Evolutionary conservation across 2,888 invertebrate species (phyloP).

Genomic region (Deilephila elpenor): DNA sequence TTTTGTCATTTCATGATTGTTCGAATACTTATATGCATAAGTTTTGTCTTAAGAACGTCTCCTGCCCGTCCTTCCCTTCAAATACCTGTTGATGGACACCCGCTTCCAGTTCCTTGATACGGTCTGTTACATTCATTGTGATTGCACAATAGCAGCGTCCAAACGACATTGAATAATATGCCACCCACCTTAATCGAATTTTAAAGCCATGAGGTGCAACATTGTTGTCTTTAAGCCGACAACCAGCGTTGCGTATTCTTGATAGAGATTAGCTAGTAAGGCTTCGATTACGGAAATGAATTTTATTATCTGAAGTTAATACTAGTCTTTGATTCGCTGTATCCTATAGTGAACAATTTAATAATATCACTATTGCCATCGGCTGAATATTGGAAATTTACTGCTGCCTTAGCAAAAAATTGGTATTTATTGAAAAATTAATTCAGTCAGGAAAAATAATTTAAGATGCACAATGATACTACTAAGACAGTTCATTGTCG

Average conservation of each 20-base stretch:
- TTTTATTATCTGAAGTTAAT: background rate
- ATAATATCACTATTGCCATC: no score
- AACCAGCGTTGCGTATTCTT: background rate
- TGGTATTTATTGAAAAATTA: no score
- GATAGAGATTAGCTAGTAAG: background rate
- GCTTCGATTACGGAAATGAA: background rate
- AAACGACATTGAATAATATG: background rate
- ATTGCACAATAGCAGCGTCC: background rate
- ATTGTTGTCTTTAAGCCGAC: background rate
- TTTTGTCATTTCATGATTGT: no score
- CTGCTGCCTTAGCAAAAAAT: no score
- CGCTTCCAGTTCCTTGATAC: background rate
- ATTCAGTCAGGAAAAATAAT: no score
- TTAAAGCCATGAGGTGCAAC: background rate
- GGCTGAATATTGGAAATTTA: no score
- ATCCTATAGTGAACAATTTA: no score
- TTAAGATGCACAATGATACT: no score
- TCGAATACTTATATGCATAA: background rate
- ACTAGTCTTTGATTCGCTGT: no score
- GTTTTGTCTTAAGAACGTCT: background rate
- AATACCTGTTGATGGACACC: background rate
- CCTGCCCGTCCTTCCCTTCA: background rate
- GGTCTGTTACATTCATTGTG: background rate
- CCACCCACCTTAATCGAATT: slow-evolving; percentile 3
- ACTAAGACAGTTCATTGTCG: background rate